Conservation (phyloP, 2,113 vertebrate species). For the Solenodon paradoxus region DNA sequence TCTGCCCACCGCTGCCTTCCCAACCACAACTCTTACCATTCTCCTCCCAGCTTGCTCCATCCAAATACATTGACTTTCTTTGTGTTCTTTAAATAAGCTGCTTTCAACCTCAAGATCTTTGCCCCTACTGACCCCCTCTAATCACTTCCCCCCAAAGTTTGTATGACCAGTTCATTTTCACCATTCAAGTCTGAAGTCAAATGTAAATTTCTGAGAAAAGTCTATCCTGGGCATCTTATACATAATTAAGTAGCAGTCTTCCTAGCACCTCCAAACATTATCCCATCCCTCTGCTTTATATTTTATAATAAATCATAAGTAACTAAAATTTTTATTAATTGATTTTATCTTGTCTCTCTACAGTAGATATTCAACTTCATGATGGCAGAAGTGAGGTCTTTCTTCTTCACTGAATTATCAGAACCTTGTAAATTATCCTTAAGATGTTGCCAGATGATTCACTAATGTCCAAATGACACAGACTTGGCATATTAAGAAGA, state of each 20-base stretch:
- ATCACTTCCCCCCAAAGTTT: neutral
- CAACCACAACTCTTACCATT: neutral
- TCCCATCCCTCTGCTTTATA: neutral
- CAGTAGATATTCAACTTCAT: neutral
- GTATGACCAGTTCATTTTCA: neutral
- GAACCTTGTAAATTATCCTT: neutral
- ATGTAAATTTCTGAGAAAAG: neutral
- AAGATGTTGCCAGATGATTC: neutral
- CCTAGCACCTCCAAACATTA: neutral
- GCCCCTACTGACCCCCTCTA: neutral
- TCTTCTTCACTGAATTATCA: neutral
- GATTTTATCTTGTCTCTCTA: neutral
- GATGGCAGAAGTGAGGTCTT: neutral
- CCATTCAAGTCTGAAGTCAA: constrained; percentile 13
- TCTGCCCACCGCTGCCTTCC: neutral
- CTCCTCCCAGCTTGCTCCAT: neutral
- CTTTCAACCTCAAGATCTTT: neutral
- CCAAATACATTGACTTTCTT: neutral
- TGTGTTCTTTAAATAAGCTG: neutral
- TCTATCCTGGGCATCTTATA: neutral
- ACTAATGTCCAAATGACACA: neutral
- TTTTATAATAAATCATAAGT: neutral
- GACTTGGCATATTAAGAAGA: neutral
- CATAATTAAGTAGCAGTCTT: neutral
- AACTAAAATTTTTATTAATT: neutral